Conservation (phyloP, 2,797 vertebrate species). For the Gymnocypris eckloni region DNA sequence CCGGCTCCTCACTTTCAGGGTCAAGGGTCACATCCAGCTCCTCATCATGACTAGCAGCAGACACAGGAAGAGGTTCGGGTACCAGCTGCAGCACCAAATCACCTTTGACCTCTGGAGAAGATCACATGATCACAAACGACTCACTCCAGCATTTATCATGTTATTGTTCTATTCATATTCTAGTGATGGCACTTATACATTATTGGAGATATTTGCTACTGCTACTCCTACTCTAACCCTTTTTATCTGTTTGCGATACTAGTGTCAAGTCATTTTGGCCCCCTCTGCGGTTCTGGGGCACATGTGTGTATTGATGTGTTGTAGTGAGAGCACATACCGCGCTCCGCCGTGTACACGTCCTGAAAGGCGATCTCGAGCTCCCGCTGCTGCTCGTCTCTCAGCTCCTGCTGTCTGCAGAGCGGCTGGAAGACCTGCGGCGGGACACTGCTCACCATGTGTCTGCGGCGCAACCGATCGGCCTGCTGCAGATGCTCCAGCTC, state of each 20-base stretch:
- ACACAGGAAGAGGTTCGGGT: constrained; percentile 85
- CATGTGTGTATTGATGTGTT: constrained; percentile 35
- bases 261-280: too few species aligned
- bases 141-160: neutral
- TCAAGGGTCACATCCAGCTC: constrained; percentile 90
- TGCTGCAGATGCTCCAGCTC: constrained; percentile 89
- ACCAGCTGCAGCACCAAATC: constrained; percentile 85
- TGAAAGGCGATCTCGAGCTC: constrained; percentile 93
- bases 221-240: too few species aligned
- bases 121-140: neutral
- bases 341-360: constrained; percentile 87
- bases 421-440: constrained; percentile 86
- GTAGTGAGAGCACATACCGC: constrained; percentile 73
- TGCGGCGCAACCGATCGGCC: constrained; percentile 83
- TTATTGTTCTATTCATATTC: neutral
- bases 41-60: constrained; percentile 78
- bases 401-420: constrained; percentile 78
- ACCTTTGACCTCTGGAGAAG: constrained; percentile 83
- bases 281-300: neutral
- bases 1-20: constrained; percentile 61
- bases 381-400: constrained; percentile 86
- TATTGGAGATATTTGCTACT: too few species aligned
- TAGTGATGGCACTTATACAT: too few species aligned
- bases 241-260: too few species aligned
- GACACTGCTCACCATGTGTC: constrained; percentile 80